Evolutionary conservation across 2,888 invertebrate species (phyloP).

Genomic region (Miltochrista miniata): DNA sequence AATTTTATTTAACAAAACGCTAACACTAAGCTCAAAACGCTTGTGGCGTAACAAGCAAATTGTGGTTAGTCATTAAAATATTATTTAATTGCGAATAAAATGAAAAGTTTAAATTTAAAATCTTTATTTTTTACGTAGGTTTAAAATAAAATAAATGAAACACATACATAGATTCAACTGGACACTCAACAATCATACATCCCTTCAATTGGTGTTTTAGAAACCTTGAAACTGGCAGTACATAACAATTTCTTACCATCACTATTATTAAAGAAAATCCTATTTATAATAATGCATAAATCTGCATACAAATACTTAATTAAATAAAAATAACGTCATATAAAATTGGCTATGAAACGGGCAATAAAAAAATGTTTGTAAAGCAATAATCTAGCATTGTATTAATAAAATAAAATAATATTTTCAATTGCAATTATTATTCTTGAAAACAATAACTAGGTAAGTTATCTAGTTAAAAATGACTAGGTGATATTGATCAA

Average conservation of each 20-base stretch:
- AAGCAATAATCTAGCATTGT: conserved; percentile 51
- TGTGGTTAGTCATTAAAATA: no score
- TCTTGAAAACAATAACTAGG: conserved; percentile 8
- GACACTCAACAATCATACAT: conserved; percentile 57
- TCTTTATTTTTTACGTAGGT: no score
- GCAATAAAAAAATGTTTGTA: conserved; percentile 52
- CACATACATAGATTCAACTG: conserved; percentile 43
- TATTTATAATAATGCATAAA: conserved; percentile 51
- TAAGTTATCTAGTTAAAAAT: conserved; percentile 6
- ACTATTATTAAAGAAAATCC: conserved; percentile 50
- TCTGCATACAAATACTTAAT: conserved; percentile 55
- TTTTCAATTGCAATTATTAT: conserved; percentile 47
- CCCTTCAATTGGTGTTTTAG: conserved; percentile 69
- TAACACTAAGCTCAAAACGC: no score
- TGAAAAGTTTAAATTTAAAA: no score
- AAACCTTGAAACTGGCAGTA: conserved; percentile 78
- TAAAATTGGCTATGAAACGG: conserved; percentile 66
- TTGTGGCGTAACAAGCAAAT: no score
- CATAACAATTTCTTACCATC: conserved; percentile 62
- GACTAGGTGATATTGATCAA: conserved; percentile 18
- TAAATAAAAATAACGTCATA: conserved; percentile 53
- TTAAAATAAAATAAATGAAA: conserved; percentile 5
- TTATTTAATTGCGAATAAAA: no score
- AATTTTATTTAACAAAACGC: no score
- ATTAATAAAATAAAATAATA: conserved; percentile 29